A percentile compares a stretch with the other conserved stretches of the same genome.
phyloP scores from a whole-genome alignment of 2,888 invertebrate genomes.

The Drosophila tanythrix region DNA sequence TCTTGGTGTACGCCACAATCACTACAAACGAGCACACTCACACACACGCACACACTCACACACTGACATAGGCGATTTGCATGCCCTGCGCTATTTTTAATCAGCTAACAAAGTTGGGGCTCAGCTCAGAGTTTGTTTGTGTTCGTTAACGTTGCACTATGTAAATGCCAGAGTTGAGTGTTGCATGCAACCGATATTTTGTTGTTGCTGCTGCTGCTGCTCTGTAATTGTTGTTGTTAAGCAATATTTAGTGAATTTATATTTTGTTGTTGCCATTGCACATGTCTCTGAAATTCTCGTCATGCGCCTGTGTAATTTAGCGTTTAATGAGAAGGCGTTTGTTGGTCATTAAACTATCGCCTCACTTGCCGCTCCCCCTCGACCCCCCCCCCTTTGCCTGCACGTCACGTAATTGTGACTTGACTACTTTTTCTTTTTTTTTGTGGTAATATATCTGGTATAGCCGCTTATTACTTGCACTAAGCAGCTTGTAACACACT shows the following conservation, averaged over 20 bases:
- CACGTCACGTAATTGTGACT: constrained; percentile 65
- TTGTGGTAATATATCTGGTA: constrained; percentile 47
- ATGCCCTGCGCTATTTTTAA: constrained; percentile 59
- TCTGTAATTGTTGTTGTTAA: constrained; percentile 12
- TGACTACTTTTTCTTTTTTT: constrained; percentile 41
- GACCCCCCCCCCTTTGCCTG: background rate
- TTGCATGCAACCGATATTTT: constrained; percentile 64
- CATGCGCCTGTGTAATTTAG: constrained; percentile 76
- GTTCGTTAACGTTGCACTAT: constrained; percentile 70
- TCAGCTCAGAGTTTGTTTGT: constrained; percentile 61
- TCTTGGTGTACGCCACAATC: constrained; percentile 9
- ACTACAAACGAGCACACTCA: background rate
- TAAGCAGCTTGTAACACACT: constrained; percentile 65
- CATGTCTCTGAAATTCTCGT: constrained; percentile 64
- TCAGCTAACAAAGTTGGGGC: constrained; percentile 59
- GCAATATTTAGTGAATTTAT: constrained; percentile 59
- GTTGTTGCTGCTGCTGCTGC: background rate
- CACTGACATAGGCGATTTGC: constrained; percentile 6
- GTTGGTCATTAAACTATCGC: constrained; percentile 73
- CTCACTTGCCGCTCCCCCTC: constrained; percentile 26
- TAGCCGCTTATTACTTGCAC: constrained; percentile 61
- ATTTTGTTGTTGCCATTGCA: constrained; percentile 15
- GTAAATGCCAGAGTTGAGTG: constrained; percentile 64
- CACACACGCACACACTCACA: too few relatives aligned
- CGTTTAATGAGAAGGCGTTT: constrained; percentile 81